A percentile compares a stretch with the other conserved stretches of the same genome.
phyloP scores from a whole-genome alignment of 1,140 invertebrate species.

The Platyura marginata region DNA sequence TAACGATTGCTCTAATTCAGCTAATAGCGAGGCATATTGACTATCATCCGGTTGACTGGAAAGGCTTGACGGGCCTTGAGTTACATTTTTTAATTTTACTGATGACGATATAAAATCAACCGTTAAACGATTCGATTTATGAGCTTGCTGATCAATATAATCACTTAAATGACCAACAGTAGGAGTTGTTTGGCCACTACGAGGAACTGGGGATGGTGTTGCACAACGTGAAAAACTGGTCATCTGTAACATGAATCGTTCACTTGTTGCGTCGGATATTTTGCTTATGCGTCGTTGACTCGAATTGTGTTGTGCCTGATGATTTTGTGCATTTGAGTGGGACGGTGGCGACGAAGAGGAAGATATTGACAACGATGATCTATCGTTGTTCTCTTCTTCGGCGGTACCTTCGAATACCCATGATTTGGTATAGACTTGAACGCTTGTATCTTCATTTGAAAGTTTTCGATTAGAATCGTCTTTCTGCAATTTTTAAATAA shows the following conservation, averaged over 20 bases:
- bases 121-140: not conserved
- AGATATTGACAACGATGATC: not conserved
- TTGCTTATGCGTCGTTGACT: not conserved
- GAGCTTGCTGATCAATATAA: not conserved
- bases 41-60: slow-evolving; percentile 9
- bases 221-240: not conserved
- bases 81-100: not conserved
- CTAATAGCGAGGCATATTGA: slow-evolving; percentile 28
- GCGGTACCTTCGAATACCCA: not conserved
- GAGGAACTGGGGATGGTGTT: not conserved
- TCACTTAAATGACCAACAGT: not conserved
- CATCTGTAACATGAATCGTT: not conserved
- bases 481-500: slow-evolving; percentile 1
- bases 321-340: not conserved
- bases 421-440: not conserved
- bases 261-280: not conserved
- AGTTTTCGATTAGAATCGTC: not conserved
- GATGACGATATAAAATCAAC: not conserved
- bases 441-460: not conserved
- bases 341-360: not conserved
- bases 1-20: slow-evolving; percentile 24
- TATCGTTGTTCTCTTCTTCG: not conserved
- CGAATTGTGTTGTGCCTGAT: not conserved
- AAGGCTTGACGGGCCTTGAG: slow-evolving; percentile 13
- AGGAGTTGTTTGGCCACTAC: not conserved